Evolutionary conservation across 2,888 invertebrate genomes (phyloP), one percentile per base, ranked within the genome.

Genomic region (Xestia xanthographa): DNA sequence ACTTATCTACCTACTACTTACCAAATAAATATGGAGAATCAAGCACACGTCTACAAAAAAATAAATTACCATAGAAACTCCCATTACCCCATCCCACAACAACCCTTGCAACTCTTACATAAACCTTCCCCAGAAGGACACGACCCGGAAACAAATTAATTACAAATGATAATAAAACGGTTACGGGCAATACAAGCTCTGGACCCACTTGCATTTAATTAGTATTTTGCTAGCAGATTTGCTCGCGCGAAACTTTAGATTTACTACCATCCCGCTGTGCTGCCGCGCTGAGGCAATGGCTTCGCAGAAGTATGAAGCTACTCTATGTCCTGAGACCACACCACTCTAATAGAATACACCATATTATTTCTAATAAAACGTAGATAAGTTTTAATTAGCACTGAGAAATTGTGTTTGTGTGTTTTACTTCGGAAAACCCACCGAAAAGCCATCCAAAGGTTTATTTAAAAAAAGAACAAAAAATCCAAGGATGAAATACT

Each of bases 91-190:
- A 29, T 12, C 3, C 3, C 50, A 20, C 20, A 50, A 41, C 50
- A 66, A 62, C 71, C 50, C 71, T 38, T 38, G 45, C 34, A 71
- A 41, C 72, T 70, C 63, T 58, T 14, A 66, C 34, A 60, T 11
- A 66, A 34, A 48, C 20, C 48, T 45, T 29, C 45, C 56, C 26
- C 11, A 43, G 43, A 79, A 68, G 67, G 50, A 80, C 68, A 70
- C 26, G 22, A 45, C 34, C 72, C 62, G 73, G 71, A 81, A 79
- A 83, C 82, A 83, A 87, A 85, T 74, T 74, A 80, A 85, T 85
- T 84, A 85, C 74, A 85, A 84, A 85, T 83, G 85, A 85, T 87
- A 75, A 71, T 80, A 78, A 71, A 72, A 76, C 34, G 45, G 60
- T 75, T 85, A 80, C 72, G 66, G 48, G 22, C 65, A 69, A 66